Evolutionary conservation across 2,797 vertebrate genomes (phyloP), one percentile per base, ranked within the genome.

Genomic region (Myotis myotis): DNA sequence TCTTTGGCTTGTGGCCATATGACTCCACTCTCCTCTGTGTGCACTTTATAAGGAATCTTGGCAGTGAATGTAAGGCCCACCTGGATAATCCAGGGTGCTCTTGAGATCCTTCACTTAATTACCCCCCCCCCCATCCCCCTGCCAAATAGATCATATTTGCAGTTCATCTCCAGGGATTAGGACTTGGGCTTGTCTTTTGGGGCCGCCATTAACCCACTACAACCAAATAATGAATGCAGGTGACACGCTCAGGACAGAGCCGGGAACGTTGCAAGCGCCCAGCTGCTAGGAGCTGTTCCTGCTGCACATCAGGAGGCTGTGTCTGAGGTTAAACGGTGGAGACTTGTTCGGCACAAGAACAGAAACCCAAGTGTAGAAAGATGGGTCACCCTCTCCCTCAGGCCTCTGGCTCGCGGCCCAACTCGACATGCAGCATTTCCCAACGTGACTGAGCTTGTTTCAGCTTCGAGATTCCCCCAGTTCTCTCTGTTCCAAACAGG

Each of bases 241-340:
- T 8, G 13, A 9, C 0, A 0, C 3, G 13, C 47, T 51, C 44
- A 19, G 11, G 30, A 25, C 53, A 12, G 30, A 57, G 44, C 41
- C 9, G 5, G 76, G 66, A 30, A 19, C 16, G 1, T 0, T 0
- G 33, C 4, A 30, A 20, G 22, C 0, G 6, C 38, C 55, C 13
- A 1, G 1, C 0, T 30, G 36, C n/a, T 0, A 60, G 3, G 33
- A 12, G 16, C 36, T 5, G 0, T 22, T 2, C 0, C 60, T 6
- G 5, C 4, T 5, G 0, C 0, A 25, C 20, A 1, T 7, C 2
- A 5, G 30, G 83, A 33, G 68, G 28, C 6, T 20, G 5, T 3
- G 5, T 36, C n/a, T 22, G 30, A n/a, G 7, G 30, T 49, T 70
- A 19, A 22, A 38, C 53, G 12, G 8, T 19, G 36, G 19, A 38